A percentile compares a stretch with the other conserved stretches of the same genome.
These are phyloP conservation scores for Oegoconia quadripuncta DNA, from an alignment of 2,888 invertebrate genomes.

Conservation along the genomic window DNA sequence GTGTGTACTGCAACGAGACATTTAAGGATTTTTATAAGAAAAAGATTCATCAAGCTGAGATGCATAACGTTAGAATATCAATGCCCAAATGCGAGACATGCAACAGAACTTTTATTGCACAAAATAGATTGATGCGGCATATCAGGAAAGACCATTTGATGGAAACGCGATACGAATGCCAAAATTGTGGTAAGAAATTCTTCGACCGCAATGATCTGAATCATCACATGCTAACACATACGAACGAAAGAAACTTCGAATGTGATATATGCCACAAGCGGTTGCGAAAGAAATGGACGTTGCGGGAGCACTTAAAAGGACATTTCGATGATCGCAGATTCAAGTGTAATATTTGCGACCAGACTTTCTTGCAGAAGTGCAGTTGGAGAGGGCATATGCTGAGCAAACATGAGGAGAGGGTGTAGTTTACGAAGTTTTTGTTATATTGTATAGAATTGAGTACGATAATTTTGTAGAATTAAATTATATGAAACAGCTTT, in stretches of 20 bases:
- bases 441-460: no score
- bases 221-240: constrained; percentile 46
- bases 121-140: constrained; percentile 37
- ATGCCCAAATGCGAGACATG: constrained; percentile 43
- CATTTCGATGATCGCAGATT: constrained; percentile 18
- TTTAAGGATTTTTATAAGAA: constrained; percentile 22
- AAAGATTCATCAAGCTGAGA: constrained; percentile 19
- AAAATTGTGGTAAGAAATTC: constrained; percentile 41
- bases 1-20: constrained; percentile 24
- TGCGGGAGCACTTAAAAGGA: background rate
- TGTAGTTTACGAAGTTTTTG: no score
- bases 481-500: background rate
- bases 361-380: constrained; percentile 44
- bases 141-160: constrained; percentile 43
- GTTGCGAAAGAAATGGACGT: background rate
- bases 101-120: constrained; percentile 36
- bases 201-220: constrained; percentile 34
- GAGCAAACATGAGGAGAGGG: constrained; percentile 35
- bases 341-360: constrained; percentile 36
- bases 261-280: constrained; percentile 37
- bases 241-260: constrained; percentile 40
- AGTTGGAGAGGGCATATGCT: constrained; percentile 61
- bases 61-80: constrained; percentile 18
- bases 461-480: no score
- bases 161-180: constrained; percentile 40